phyloP scores from a whole-genome alignment of 2,888 invertebrate species.

The Argyra leucocephala region DNA sequence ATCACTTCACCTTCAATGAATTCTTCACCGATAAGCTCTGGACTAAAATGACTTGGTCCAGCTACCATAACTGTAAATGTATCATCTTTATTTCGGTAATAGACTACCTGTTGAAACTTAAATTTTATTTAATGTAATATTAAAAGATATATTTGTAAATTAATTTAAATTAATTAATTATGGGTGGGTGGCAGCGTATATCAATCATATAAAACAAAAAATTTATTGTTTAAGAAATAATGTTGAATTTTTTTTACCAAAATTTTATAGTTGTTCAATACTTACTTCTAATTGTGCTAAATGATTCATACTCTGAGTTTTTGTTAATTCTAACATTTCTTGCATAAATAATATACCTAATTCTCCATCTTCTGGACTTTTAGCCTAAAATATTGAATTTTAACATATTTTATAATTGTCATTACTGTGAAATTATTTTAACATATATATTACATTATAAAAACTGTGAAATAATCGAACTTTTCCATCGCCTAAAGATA shows the following conservation, averaged over 20 bases:
- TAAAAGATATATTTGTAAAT: too few species aligned
- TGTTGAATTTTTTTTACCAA: too few species aligned
- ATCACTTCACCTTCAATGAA: slow-evolving; percentile 56
- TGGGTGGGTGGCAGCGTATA: too few species aligned
- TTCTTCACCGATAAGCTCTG: slow-evolving; percentile 57
- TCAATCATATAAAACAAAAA: too few species aligned
- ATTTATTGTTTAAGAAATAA: too few species aligned
- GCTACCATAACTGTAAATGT: slow-evolving; percentile 52
- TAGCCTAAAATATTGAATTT: slow-evolving; percentile 55
- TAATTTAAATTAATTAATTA: too few species aligned
- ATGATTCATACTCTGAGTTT: slow-evolving; percentile 49
- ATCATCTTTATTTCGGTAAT: slow-evolving; percentile 38
- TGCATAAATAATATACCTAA: slow-evolving; percentile 93
- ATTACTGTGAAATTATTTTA: too few species aligned
- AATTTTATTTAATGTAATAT: slow-evolving; percentile 12
- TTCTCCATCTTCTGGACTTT: slow-evolving; percentile 74
- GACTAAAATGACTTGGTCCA: slow-evolving; percentile 87
- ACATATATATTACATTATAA: slow-evolving; percentile 58
- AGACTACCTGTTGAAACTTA: slow-evolving; percentile 39
- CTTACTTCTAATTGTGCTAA: slow-evolving; percentile 40
- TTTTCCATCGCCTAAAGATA: slow-evolving; percentile 78
- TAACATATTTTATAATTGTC: slow-evolving; percentile 11
- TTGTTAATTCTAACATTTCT: slow-evolving; percentile 88
- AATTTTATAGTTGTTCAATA: neutral
- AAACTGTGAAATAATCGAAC: slow-evolving; percentile 86